These are phyloP conservation scores for Grantiella picta DNA, from an alignment of 2,113 vertebrate genomes.

Conservation along the genomic window DNA sequence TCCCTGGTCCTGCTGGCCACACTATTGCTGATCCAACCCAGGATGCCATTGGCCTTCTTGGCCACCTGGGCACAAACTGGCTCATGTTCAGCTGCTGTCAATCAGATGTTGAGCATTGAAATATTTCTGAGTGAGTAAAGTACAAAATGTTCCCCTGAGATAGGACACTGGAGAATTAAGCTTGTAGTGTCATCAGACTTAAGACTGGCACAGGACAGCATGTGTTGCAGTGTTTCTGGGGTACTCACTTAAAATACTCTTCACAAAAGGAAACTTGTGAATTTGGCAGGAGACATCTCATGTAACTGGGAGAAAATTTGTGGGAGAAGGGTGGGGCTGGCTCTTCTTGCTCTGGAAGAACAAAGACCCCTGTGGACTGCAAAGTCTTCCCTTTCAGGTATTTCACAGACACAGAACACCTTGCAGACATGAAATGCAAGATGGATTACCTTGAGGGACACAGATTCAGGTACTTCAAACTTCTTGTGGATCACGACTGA, in stretches of 20 bases:
- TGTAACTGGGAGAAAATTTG: neutral
- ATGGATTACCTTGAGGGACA: neutral
- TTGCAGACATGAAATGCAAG: fast-evolving
- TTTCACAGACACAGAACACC: neutral
- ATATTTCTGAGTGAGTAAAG: neutral
- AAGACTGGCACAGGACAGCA: neutral
- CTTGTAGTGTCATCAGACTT: fast-evolving
- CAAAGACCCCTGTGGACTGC: neutral
- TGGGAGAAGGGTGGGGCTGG: neutral
- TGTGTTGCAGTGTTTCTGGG: neutral
- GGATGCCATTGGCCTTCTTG: neutral
- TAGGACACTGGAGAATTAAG: neutral
- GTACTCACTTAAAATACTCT: neutral
- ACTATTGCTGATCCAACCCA: fast-evolving
- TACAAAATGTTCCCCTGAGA: neutral
- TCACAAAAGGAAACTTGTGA: neutral
- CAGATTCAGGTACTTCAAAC: neutral
- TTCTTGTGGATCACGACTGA: neutral
- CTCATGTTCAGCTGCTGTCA: neutral
- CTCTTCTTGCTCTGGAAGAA: neutral
- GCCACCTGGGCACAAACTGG: neutral
- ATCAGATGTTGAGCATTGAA: neutral
- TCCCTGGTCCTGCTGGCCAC: neutral
- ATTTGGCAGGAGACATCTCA: neutral
- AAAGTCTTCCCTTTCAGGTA: neutral